Evolutionary conservation across 2,113 vertebrate genomes (phyloP).

Genomic region (Hemichromis elongatus): DNA sequence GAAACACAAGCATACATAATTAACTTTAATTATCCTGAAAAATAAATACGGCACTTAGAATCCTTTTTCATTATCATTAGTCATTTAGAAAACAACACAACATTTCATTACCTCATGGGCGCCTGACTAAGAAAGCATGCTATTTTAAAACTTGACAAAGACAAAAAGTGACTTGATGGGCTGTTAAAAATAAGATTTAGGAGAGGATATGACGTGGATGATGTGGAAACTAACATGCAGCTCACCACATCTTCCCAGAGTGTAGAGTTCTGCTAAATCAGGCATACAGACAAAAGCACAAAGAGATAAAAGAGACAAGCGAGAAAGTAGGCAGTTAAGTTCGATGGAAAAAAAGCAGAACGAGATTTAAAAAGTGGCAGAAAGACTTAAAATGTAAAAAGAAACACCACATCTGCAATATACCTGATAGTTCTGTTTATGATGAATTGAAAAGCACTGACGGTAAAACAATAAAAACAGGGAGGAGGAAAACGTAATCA

Average conservation of each 20-base stretch:
- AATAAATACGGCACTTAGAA: not conserved
- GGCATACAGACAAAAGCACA: not conserved
- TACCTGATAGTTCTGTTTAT: not conserved
- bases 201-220: slow-evolving; percentile 12
- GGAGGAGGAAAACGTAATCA: no score
- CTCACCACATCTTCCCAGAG: slow-evolving; percentile 60
- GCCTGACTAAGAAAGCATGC: not conserved
- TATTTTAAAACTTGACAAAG: not conserved
- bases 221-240: slow-evolving; percentile 60
- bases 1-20: not conserved
- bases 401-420: not conserved
- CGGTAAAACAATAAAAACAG: no score
- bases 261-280: slow-evolving; percentile 16
- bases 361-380: not conserved
- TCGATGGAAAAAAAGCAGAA: not conserved
- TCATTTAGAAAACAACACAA: not conserved
- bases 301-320: not conserved
- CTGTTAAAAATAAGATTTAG: not conserved
- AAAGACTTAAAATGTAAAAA: not conserved
- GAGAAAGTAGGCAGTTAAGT: not conserved
- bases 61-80: not conserved
- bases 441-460: not conserved
- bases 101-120: not conserved
- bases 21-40: not conserved
- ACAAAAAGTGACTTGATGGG: not conserved